Conservation (phyloP, 2,113 vertebrate genomes). For the Tor tambroides region DNA sequence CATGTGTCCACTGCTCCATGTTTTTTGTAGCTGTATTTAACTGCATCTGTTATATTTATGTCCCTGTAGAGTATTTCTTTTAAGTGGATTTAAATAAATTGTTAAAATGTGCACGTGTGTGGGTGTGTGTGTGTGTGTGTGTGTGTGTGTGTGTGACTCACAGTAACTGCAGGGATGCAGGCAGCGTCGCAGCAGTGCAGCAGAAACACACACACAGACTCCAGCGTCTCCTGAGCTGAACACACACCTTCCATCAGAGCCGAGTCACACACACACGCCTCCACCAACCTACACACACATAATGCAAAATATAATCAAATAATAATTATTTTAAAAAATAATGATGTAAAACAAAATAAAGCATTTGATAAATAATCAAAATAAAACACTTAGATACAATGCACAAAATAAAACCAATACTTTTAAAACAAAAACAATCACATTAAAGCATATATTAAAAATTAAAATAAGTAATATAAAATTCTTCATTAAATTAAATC, state of each 20-base stretch:
- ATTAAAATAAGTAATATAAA: background rate
- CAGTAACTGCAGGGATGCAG: slow-evolving; percentile 88
- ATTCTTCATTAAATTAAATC: background rate
- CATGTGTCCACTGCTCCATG: too few relatives aligned
- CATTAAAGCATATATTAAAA: too few relatives aligned
- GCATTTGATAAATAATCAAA: too few relatives aligned
- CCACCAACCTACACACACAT: slow-evolving; percentile 77
- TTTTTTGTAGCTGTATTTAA: too few relatives aligned
- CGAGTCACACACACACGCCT: slow-evolving; percentile 83
- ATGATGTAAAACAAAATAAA: background rate
- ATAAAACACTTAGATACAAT: too few relatives aligned
- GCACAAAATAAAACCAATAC: too few relatives aligned
- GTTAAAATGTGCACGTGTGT: background rate
- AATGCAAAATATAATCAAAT: background rate
- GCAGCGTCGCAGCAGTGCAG: slow-evolving; percentile 84
- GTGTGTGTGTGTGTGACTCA: slow-evolving; percentile 67
- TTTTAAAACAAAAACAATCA: too few relatives aligned
- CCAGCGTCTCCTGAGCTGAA: slow-evolving; percentile 84
- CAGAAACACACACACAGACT: slow-evolving; percentile 85
- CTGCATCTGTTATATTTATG: too few relatives aligned
- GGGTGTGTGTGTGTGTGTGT: slow-evolving; percentile 39
- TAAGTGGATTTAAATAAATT: too few relatives aligned
- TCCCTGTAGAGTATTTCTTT: too few relatives aligned
- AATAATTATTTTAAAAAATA: background rate
- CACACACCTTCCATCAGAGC: slow-evolving; percentile 85